Percentiles rank a stretch among this genome's conserved stretches.
Evolutionary conservation across 2,888 invertebrate species (phyloP).

Genomic region (Clivina fossor): DNA sequence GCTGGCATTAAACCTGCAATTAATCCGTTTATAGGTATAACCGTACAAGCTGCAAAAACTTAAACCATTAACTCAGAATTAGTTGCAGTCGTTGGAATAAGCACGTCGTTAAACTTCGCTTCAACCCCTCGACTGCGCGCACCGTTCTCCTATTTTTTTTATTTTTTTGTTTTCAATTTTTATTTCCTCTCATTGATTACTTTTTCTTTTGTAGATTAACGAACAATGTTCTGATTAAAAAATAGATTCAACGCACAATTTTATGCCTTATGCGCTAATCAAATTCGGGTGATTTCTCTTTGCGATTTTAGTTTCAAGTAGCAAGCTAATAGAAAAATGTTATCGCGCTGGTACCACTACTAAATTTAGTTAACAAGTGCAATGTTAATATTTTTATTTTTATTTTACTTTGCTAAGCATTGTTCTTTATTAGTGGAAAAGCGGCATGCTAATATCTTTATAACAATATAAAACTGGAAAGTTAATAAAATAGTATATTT

Average conservation of each 20-base stretch:
- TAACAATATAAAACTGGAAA: too few relatives aligned
- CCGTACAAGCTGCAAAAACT: conserved; percentile 33
- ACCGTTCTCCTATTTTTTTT: too few relatives aligned
- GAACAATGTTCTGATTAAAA: conserved; percentile 30
- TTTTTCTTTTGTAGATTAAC: conserved; percentile 31
- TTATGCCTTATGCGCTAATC: neutral
- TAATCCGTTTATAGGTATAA: conserved; percentile 34
- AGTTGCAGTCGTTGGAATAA: conserved; percentile 33
- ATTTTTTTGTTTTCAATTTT: conserved; percentile 33
- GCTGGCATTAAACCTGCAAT: conserved; percentile 33
- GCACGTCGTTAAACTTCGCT: conserved; percentile 28
- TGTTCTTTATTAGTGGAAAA: too few relatives aligned
- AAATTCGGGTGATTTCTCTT: neutral
- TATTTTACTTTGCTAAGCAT: too few relatives aligned
- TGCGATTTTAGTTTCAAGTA: too few relatives aligned
- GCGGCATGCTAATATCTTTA: too few relatives aligned
- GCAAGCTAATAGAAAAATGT: too few relatives aligned
- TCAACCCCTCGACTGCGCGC: too few relatives aligned
- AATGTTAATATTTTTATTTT: too few relatives aligned
- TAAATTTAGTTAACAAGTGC: too few relatives aligned
- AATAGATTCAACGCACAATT: conserved; percentile 17
- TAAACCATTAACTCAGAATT: conserved; percentile 34
- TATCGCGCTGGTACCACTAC: too few relatives aligned
- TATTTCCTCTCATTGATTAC: conserved; percentile 32
- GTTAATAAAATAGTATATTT: too few relatives aligned